These are phyloP conservation scores for Caenorhabditis sp. DNA, from an alignment of 2,888 invertebrate species.

Conservation along the genomic window DNA sequence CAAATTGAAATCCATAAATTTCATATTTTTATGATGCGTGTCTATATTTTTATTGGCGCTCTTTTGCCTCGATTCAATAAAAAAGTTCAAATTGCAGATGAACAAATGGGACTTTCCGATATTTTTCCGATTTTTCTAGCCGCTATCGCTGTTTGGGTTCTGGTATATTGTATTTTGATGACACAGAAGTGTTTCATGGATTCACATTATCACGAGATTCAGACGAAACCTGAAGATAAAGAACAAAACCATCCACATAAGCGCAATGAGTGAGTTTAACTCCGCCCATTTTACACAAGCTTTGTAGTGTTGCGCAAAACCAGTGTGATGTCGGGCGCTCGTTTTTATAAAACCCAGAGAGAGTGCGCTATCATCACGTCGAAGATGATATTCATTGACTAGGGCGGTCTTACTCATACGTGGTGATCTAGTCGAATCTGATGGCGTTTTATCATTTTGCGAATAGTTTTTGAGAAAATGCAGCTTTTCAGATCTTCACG, in stretches of 20 bases:
- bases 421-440: neutral
- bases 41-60: neutral
- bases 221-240: neutral
- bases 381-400: neutral
- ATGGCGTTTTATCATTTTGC: neutral
- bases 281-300: neutral
- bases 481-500: neutral
- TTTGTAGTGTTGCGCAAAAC: neutral
- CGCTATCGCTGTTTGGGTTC: constrained; percentile 33
- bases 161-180: constrained; percentile 45
- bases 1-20: neutral
- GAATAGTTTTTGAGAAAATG: no score
- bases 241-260: neutral
- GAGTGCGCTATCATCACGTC: neutral
- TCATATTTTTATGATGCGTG: neutral
- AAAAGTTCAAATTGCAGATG: neutral
- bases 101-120: constrained; percentile 30
- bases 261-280: neutral
- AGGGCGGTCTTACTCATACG: neutral
- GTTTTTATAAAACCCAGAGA: neutral
- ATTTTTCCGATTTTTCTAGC: constrained; percentile 37
- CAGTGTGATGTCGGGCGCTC: neutral
- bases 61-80: neutral
- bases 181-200: constrained; percentile 39
- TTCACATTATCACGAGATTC: constrained; percentile 22